phyloP scores from a whole-genome alignment of 2,113 vertebrate species.

The Thermophis baileyi region DNA sequence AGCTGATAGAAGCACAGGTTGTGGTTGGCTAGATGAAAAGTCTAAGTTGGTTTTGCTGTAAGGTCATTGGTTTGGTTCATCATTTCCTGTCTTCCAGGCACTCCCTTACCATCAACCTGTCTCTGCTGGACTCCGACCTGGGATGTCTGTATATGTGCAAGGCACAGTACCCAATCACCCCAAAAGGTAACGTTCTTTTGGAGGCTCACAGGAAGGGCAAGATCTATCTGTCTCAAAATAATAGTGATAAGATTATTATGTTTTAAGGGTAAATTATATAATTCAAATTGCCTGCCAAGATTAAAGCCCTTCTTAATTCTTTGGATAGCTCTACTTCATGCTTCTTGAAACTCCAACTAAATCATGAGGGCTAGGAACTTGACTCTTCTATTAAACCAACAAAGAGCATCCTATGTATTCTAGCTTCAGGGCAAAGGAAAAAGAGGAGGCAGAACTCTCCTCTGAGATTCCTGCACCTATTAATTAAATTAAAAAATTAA shows the following conservation, averaged over 20 bases:
- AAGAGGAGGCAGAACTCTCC: not conserved
- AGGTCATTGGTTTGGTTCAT: not conserved
- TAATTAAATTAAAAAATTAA: too few relatives aligned
- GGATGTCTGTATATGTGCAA: slow-evolving; percentile 78
- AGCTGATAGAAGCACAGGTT: not conserved
- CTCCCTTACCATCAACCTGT: slow-evolving; percentile 75
- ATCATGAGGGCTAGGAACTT: not conserved
- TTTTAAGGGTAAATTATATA: not conserved
- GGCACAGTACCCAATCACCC: slow-evolving; percentile 68
- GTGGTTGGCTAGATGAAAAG: not conserved
- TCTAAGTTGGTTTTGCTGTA: not conserved
- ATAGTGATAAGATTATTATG: too few relatives aligned
- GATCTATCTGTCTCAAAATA: not conserved
- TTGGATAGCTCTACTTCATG: too few relatives aligned
- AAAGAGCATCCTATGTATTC: not conserved
- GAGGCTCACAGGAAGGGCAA: not conserved
- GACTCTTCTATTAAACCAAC: not conserved
- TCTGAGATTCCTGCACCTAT: not conserved
- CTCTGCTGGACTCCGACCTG: slow-evolving; percentile 71
- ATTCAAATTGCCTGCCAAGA: not conserved
- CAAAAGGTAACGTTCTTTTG: slow-evolving; percentile 62
- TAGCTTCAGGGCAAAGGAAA: not conserved
- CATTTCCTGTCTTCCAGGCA: slow-evolving; percentile 51
- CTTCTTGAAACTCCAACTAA: not conserved
- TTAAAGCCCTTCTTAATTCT: too few relatives aligned